Conservation (phyloP, 2,113 vertebrate genomes). For the Columba livia region DNA sequence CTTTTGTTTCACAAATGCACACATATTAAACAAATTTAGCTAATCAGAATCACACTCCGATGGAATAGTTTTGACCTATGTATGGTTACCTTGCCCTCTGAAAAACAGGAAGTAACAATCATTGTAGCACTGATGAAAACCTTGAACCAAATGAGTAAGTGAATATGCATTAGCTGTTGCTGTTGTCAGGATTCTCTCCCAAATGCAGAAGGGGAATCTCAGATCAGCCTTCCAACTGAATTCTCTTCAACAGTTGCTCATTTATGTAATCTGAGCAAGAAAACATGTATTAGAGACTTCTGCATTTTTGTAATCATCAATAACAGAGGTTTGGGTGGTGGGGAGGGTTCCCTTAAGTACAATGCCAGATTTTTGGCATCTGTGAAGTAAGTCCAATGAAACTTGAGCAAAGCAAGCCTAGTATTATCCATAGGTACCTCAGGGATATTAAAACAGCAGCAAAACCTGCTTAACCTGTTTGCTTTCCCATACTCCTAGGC, state of each 20-base stretch:
- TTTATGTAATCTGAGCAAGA: not conserved
- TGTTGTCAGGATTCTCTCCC: not conserved
- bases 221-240: not conserved
- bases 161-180: not conserved
- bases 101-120: not conserved
- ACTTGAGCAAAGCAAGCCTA: slow-evolving; percentile 27
- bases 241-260: not conserved
- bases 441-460: slow-evolving; percentile 39
- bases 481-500: slow-evolving; percentile 57
- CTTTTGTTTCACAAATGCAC: not conserved
- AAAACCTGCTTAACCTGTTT: slow-evolving; percentile 62
- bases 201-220: not conserved
- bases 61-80: not conserved
- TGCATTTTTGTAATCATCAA: not conserved
- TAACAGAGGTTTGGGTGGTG: not conserved
- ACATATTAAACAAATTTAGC: not conserved
- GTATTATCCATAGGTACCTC: slow-evolving; percentile 53
- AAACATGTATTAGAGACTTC: not conserved
- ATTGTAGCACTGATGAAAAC: not conserved
- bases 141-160: not conserved
- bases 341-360: not conserved
- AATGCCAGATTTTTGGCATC: not conserved
- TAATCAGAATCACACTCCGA: not conserved
- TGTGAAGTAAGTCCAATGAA: slow-evolving; percentile 53
- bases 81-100: not conserved